Conservation (phyloP, 1,140 invertebrate species). For the Drosophila persimilis region DNA sequence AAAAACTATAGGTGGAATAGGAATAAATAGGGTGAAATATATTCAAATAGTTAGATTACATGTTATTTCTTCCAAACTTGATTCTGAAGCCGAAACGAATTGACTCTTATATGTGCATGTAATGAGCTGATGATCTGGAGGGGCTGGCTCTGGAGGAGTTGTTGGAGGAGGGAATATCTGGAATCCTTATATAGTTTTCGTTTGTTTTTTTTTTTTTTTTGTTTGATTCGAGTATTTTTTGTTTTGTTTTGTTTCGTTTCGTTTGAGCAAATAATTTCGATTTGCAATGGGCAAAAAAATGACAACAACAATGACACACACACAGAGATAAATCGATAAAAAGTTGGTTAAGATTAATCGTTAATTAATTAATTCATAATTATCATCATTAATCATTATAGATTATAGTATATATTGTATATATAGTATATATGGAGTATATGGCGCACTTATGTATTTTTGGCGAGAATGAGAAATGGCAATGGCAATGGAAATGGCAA, state of each 20-base stretch:
- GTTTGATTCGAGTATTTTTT: slow-evolving; percentile 22
- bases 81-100: slow-evolving; percentile 86
- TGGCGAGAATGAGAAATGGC: slow-evolving; percentile 24
- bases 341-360: slow-evolving; percentile 72
- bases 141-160: slow-evolving; percentile 91
- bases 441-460: slow-evolving; percentile 16
- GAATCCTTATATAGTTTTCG: slow-evolving; percentile 85
- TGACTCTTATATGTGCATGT: slow-evolving; percentile 83
- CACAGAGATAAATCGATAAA: slow-evolving; percentile 78
- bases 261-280: slow-evolving; percentile 54
- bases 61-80: slow-evolving; percentile 87
- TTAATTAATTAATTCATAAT: slow-evolving; percentile 66
- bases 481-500: slow-evolving; percentile 16
- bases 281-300: slow-evolving; percentile 71
- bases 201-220: slow-evolving; percentile 36
- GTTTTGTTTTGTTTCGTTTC: slow-evolving; percentile 17
- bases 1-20: slow-evolving; percentile 56
- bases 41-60: slow-evolving; percentile 84
- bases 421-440: slow-evolving; percentile 25
- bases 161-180: slow-evolving; percentile 92
- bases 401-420: slow-evolving; percentile 35
- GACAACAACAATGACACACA: slow-evolving; percentile 75
- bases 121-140: slow-evolving; percentile 88
- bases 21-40: slow-evolving; percentile 68
- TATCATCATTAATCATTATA: slow-evolving; percentile 61